Evolutionary conservation across 2,888 invertebrate genomes (phyloP), one percentile per base, ranked within the genome.

Genomic region (Timema podura): DNA sequence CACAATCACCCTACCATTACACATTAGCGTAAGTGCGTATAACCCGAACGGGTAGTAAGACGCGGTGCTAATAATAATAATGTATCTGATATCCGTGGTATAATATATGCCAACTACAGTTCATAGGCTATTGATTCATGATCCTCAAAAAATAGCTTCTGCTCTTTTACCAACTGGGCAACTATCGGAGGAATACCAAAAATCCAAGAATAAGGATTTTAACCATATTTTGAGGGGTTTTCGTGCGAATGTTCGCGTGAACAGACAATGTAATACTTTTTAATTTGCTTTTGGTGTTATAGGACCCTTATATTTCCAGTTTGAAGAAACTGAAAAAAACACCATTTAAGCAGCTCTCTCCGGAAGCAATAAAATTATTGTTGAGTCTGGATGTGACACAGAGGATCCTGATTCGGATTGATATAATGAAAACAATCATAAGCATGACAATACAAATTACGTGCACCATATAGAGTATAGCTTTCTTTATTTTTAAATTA

Each of bases 181-280:
- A 65, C 16, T 65, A 48, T 65, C 48, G 5, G 64, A 64, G 30
- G 64, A 51, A 30, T 15, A 16, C 45, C 47, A 8, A 65, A 47
- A 46, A 47, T 6, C 46, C 16, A 47, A 11, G 13, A 45, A 46
- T 13, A 65, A 48, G 48, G 46, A 46, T 64, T 16, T 64, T n/a
- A 64, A 6, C 7, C 15, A 13, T 5, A 16, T 16, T 46, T 10
- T 8, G n/a, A 46, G 48, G 15, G 65, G 48, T 5, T 65, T 65
- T 48, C 48, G 5, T 13, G 47, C 16, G 48, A 46, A 45, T 47
- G 48, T 15, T 65, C 8, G 6, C 7, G 16, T 11, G 13, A 13
- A 65, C 6, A 65, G 48, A 65, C 8, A 54, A 65, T 65, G 65
- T 8, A 65, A 65, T n/a, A 65, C 48, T 3, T 65, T 65, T 8